Conservation (phyloP, 2,113 vertebrate species). For the Lampris incognitus region DNA sequence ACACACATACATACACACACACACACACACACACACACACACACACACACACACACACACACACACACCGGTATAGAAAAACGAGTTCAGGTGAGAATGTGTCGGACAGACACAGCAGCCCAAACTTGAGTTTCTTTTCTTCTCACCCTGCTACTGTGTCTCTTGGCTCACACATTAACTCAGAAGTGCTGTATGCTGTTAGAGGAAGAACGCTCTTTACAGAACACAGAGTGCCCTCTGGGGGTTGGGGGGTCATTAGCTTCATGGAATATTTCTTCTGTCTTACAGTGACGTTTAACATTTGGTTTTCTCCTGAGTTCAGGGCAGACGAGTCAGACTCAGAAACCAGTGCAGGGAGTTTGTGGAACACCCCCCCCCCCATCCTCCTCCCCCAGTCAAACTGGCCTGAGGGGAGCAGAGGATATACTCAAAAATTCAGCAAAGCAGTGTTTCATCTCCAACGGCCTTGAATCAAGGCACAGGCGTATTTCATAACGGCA, state of each 20-base stretch:
- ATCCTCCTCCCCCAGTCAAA: not conserved
- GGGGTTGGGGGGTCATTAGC: not conserved
- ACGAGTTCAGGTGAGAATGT: no score
- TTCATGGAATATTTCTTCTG: not conserved
- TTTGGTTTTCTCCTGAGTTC: not conserved
- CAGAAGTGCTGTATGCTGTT: not conserved
- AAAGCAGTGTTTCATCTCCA: not conserved
- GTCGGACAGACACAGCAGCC: no score
- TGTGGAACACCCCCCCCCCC: no score
- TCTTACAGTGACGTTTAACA: not conserved
- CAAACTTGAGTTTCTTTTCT: no score
- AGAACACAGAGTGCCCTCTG: not conserved
- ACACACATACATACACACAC: not conserved
- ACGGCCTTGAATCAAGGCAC: not conserved
- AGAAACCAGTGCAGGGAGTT: not conserved
- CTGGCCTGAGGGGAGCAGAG: not conserved
- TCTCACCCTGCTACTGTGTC: no score
- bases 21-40: not conserved
- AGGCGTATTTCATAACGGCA: not conserved
- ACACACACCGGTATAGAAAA: no score
- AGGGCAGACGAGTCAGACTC: not conserved
- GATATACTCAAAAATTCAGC: not conserved
- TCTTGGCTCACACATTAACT: no score
- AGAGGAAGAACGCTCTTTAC: conserved; percentile 11
- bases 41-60: not conserved